Evolutionary conservation across 2,113 vertebrate species (phyloP).

Genomic region (Solea solea): DNA sequence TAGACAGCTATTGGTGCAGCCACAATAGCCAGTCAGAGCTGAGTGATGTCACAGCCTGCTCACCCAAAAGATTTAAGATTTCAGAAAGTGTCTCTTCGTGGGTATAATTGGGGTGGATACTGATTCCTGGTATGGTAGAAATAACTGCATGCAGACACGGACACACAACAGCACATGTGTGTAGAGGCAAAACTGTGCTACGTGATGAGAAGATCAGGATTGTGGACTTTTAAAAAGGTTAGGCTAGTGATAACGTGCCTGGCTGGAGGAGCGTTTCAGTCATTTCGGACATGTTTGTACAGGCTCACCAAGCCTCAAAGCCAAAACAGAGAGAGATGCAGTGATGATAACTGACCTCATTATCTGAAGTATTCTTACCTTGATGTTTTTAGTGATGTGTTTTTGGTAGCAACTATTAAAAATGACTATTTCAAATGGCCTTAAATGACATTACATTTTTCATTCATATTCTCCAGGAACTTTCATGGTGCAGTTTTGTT

Average conservation of each 20-base stretch:
- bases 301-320: conserved; percentile 11
- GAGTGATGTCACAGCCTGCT: background rate
- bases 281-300: conserved; percentile 15
- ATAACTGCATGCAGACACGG: background rate
- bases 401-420: no score
- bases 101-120: background rate
- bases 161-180: conserved; percentile 10
- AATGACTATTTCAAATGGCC: no score
- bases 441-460: no score
- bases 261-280: no score
- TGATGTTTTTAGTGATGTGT: no score
- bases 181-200: background rate
- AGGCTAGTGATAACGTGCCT: background rate
- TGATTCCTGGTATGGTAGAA: conserved; percentile 17
- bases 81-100: background rate
- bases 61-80: background rate
- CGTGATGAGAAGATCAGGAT: fast-evolving
- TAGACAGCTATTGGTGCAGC: conserved; percentile 49
- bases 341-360: background rate
- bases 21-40: background rate
- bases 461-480: no score
- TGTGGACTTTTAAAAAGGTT: background rate
- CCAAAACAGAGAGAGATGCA: background rate
- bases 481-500: no score
- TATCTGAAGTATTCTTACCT: background rate